Evolutionary conservation across 2,888 invertebrate genomes (phyloP).

Genomic region (Ptychoptera contaminata): DNA sequence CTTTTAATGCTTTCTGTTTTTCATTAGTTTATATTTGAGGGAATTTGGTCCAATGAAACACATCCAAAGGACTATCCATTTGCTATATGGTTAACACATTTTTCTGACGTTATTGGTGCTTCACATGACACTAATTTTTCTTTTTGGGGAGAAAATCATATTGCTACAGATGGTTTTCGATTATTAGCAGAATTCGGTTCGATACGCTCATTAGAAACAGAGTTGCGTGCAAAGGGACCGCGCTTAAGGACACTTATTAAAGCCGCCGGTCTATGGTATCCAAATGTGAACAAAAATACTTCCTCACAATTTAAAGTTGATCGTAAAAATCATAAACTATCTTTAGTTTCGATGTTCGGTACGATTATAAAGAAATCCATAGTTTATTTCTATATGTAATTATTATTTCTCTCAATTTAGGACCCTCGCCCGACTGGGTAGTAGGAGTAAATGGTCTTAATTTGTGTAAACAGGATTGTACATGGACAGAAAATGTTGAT

Average conservation of each 20-base stretch:
- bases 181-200: constrained; percentile 57
- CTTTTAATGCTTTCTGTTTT: background rate
- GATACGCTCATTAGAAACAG: constrained; percentile 72
- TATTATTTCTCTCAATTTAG: constrained; percentile 25
- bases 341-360: constrained; percentile 78
- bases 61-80: constrained; percentile 94
- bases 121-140: constrained; percentile 77
- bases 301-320: constrained; percentile 70
- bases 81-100: constrained; percentile 82
- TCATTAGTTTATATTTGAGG: constrained; percentile 65
- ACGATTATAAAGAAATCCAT: constrained; percentile 12
- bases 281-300: constrained; percentile 71
- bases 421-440: constrained; percentile 97
- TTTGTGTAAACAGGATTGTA: constrained; percentile 75
- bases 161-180: constrained; percentile 78
- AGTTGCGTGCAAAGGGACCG: constrained; percentile 67
- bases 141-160: constrained; percentile 83
- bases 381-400: background rate
- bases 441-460: constrained; percentile 82
- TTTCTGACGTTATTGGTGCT: constrained; percentile 92
- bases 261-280: constrained; percentile 80
- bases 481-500: constrained; percentile 72
- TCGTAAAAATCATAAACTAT: constrained; percentile 68
- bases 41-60: constrained; percentile 87
- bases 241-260: constrained; percentile 72